A percentile compares a stretch with the other conserved stretches of the same genome.
phyloP scores from a whole-genome alignment of 2,888 invertebrate genomes.

The Crepidodera aurea region DNA sequence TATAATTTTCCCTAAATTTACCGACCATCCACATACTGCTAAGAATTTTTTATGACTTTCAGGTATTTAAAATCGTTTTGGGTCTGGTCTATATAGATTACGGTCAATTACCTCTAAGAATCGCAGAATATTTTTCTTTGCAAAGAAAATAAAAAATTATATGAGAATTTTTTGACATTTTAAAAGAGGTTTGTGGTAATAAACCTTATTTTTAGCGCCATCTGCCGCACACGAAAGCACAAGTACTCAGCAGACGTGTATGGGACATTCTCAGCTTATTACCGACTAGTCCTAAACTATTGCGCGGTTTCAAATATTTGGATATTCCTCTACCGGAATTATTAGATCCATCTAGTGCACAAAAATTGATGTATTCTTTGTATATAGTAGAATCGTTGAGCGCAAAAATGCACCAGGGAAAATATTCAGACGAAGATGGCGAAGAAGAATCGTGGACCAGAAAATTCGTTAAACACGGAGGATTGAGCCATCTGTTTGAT shows the following conservation, averaged over 20 bases:
- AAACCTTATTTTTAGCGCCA: conserved; percentile 63
- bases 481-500: conserved; percentile 86
- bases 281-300: conserved; percentile 86
- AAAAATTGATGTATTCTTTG: conserved; percentile 93
- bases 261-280: conserved; percentile 94
- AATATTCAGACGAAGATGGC: conserved; percentile 44
- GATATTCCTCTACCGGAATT: conserved; percentile 76
- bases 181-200: not conserved
- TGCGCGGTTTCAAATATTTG: conserved; percentile 84
- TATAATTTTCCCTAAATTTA: no score
- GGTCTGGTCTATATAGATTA: no score
- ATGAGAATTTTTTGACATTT: no score
- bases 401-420: conserved; percentile 49
- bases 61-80: no score
- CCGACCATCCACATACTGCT: no score
- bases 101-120: no score
- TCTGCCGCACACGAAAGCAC: conserved; percentile 85
- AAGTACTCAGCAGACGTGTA: conserved; percentile 87
- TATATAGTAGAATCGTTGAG: conserved; percentile 86
- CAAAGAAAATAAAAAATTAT: no score
- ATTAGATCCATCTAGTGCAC: conserved; percentile 87
- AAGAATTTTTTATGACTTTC: no score
- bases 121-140: no score
- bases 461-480: conserved; percentile 86
- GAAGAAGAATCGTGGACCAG: conserved; percentile 71